A percentile compares a stretch with the other conserved stretches of the same genome.
phyloP scores from a whole-genome alignment of 2,113 vertebrate species.

The Cricetomys ansorgei region DNA sequence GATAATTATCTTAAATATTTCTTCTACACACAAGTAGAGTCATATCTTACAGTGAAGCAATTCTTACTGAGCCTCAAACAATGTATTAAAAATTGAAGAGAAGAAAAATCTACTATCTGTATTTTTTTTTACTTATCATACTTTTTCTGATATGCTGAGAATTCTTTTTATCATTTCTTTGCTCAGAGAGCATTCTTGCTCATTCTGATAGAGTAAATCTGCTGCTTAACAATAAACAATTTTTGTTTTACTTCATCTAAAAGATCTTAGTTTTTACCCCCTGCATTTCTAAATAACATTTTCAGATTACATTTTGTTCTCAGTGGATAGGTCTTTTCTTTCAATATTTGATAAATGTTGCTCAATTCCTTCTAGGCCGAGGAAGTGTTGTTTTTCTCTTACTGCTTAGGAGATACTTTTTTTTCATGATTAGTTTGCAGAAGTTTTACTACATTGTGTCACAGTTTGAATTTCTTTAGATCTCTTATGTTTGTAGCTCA shows the following conservation, averaged over 20 bases:
- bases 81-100: neutral
- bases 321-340: neutral
- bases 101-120: neutral
- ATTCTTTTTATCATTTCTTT: neutral
- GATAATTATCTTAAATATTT: neutral
- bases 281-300: neutral
- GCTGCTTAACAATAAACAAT: neutral
- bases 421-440: neutral
- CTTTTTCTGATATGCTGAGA: neutral
- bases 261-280: neutral
- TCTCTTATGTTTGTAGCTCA: neutral
- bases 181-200: neutral
- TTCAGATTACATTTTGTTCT: neutral
- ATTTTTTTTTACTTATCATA: neutral
- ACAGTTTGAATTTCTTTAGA: neutral
- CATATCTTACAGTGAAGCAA: neutral
- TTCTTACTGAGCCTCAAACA: neutral
- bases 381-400: slow-evolving; percentile 14
- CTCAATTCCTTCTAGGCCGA: neutral
- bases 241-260: neutral
- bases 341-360: neutral
- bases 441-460: neutral
- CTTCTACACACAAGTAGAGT: neutral
- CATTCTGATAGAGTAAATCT: neutral
- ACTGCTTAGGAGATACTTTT: neutral